Base-by-base conservation (phyloP, 2,797 vertebrate species). In the Perodicticus potto region DNA sequence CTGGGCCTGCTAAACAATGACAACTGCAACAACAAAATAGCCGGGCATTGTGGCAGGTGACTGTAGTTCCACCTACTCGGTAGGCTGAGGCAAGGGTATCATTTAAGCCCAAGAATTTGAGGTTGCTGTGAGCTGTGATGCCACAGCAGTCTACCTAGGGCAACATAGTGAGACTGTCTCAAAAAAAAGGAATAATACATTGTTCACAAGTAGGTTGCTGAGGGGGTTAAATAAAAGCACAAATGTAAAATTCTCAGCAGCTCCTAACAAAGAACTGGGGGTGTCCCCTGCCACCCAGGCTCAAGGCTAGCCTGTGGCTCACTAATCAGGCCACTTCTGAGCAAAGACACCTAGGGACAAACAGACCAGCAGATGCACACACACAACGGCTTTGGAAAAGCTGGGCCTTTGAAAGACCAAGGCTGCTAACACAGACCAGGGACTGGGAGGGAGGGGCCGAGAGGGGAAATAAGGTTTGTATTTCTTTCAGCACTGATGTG, bases 381-480 rank as follows among this genome's bases (percentile, higher is more conserved):
- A 78, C 40, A 34, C 1, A 1, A 23, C 1, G 76, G 22, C 55
- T 86, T 59, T 95, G 49, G 55, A 34, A 76, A 86, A 77, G 29
- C 65, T 25, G 20, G 57, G 65, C 19, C 43, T 43, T 1, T 0
- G n/a, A 57, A 78, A 80, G 43, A 19, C 80, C 70, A 16, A 20
- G 65, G 34, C 29, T 16, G 49, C 59, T 37, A 7, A 16, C 32
- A 22, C 49, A 89, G 77, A 43, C 43, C 34, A 37, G 49, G 89
- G 12, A 14, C 9, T 32, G 4, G 37, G 57, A 20, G 14, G 22
- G 0, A 2, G 17, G 57, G 37, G 29, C 5, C 4, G 10, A 37
- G 29, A 10, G 5, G 43, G 45, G 7, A 57, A 65, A 63, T 1
- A 2, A 19, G 8, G 17, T 32, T 22, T n/a, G 16, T 40, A 0